A percentile compares a stretch with the other conserved stretches of the same genome.
These are phyloP conservation scores for Neuroterus valhalla DNA, from an alignment of 1,140 invertebrate genomes.

Conservation along the genomic window DNA sequence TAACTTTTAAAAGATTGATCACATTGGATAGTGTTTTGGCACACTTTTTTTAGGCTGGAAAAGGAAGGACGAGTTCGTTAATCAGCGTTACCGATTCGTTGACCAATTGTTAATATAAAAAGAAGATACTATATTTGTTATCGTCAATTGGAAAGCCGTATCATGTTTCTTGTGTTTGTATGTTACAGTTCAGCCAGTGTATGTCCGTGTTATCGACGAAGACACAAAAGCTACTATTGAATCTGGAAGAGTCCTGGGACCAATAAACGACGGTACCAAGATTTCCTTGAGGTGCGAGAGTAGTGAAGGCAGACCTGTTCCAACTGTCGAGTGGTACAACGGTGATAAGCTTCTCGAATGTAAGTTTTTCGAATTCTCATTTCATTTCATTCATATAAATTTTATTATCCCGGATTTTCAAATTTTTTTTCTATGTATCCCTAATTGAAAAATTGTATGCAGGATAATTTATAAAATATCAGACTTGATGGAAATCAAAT, in stretches of 20 bases:
- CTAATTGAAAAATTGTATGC: not conserved
- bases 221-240: slow-evolving; percentile 74
- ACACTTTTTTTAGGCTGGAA: too few species aligned
- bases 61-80: too few species aligned
- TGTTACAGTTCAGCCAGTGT: slow-evolving; percentile 82
- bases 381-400: not conserved
- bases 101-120: too few species aligned
- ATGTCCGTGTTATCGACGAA: slow-evolving; percentile 78
- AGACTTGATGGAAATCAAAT: too few species aligned
- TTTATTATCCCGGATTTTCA: not conserved
- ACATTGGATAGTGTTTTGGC: too few species aligned
- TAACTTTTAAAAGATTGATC: too few species aligned
- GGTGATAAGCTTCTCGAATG: slow-evolving; percentile 80
- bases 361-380: slow-evolving; percentile 72
- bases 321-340: slow-evolving; percentile 85
- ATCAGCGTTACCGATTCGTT: too few species aligned
- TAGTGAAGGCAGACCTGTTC: slow-evolving; percentile 84
- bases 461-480: too few species aligned
- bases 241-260: slow-evolving; percentile 80
- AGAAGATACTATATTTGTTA: not conserved
- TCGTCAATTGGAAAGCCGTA: not conserved
- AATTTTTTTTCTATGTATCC: not conserved
- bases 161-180: slow-evolving; percentile 51
- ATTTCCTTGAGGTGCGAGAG: slow-evolving; percentile 83
- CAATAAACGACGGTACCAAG: slow-evolving; percentile 81